Conservation (phyloP, 2,888 invertebrate genomes). For the Argyresthia goedartella region DNA sequence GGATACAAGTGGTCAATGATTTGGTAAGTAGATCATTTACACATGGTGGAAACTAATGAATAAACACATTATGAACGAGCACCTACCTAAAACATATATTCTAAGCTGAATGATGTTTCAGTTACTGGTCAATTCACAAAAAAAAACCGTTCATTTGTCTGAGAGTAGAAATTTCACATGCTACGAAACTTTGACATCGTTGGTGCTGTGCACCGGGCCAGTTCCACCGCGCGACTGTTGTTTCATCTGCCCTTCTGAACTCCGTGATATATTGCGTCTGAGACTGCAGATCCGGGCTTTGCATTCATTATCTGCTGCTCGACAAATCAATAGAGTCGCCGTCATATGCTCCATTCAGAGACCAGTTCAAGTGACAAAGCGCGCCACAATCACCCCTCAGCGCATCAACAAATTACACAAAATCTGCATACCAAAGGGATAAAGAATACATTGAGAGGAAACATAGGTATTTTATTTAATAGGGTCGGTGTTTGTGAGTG, state of each 20-base stretch:
- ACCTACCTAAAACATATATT: slow-evolving; percentile 7
- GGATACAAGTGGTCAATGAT: too few species aligned
- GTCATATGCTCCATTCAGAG: slow-evolving; percentile 55
- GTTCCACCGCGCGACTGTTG: too few species aligned
- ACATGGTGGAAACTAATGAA: neutral
- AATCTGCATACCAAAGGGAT: slow-evolving; percentile 56
- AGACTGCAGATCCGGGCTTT: slow-evolving; percentile 15
- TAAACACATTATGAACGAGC: neutral
- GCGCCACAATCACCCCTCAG: slow-evolving; percentile 66
- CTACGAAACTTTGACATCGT: neutral
- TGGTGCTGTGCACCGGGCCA: neutral
- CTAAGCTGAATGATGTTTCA: neutral
- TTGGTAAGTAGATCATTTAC: neutral
- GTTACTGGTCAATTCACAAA: neutral
- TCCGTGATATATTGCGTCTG: slow-evolving; percentile 49
- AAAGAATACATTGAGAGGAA: slow-evolving; percentile 40
- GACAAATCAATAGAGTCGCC: slow-evolving; percentile 46
- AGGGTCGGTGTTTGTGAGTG: too few species aligned
- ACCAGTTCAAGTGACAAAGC: slow-evolving; percentile 56
- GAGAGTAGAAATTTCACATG: too few species aligned
- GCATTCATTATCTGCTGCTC: slow-evolving; percentile 31
- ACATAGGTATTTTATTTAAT: slow-evolving; percentile 52
- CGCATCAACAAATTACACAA: slow-evolving; percentile 67
- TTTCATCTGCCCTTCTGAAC: slow-evolving; percentile 39
- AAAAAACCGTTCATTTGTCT: neutral